Percentiles rank a stretch among this genome's conserved stretches.
phyloP scores from a whole-genome alignment of 2,113 vertebrate species.

The Platanista minor region DNA sequence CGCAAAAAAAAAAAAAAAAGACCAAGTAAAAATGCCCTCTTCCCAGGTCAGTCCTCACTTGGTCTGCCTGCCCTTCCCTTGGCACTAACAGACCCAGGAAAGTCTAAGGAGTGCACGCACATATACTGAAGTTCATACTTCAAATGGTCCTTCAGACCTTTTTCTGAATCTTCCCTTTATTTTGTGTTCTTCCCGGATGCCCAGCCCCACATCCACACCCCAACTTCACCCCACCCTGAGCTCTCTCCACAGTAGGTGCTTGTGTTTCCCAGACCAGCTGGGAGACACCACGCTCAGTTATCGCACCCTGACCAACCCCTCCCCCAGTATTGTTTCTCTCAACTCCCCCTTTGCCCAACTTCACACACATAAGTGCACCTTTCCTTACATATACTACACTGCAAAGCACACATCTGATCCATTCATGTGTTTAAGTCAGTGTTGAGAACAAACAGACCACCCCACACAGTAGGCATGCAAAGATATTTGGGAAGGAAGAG shows the following conservation, averaged over 20 bases:
- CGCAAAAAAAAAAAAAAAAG: no score
- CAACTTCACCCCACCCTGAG: neutral
- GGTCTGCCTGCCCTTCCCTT: neutral
- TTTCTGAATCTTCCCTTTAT: neutral
- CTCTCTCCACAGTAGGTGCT: neutral
- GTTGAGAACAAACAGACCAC: neutral
- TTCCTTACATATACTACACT: neutral
- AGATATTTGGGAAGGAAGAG: neutral
- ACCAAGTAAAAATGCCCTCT: neutral
- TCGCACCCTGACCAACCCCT: neutral
- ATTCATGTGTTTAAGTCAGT: neutral
- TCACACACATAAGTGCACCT: neutral
- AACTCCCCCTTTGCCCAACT: neutral
- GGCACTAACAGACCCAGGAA: neutral
- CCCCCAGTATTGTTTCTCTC: neutral
- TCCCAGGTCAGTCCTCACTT: neutral
- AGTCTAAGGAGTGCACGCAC: neutral
- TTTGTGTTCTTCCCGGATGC: neutral
- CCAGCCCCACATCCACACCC: fast-evolving
- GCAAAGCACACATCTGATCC: neutral
- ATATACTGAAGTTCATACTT: neutral
- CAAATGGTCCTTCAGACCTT: neutral
- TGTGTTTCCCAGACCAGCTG: neutral
- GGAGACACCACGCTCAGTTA: neutral
- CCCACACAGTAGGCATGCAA: neutral